Conservation (phyloP, 2,113 vertebrate species). For the Mobula birostris region DNA sequence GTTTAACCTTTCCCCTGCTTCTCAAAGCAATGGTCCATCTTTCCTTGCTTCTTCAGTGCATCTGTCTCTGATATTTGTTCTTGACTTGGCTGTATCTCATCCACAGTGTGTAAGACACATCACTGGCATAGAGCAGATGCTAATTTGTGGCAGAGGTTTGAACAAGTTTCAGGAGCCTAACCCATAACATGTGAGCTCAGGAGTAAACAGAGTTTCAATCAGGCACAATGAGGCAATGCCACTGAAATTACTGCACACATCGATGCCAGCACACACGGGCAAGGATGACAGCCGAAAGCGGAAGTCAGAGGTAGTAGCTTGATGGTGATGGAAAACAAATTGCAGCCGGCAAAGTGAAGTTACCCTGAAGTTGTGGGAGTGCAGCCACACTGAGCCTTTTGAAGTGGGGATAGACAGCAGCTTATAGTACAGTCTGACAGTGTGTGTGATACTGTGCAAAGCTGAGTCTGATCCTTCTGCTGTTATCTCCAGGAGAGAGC, state of each 20-base stretch:
- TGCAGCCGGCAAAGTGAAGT: neutral
- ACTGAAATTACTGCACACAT: neutral
- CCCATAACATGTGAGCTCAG: too few species aligned
- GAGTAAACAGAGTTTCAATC: neutral
- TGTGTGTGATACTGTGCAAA: conserved; percentile 34
- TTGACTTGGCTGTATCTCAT: neutral
- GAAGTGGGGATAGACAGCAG: neutral
- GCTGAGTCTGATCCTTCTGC: neutral
- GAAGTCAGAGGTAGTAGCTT: neutral
- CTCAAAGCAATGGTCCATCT: neutral
- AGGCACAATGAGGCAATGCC: neutral
- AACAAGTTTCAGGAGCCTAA: neutral
- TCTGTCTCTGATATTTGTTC: neutral
- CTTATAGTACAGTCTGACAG: neutral
- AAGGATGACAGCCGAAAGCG: neutral
- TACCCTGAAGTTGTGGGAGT: neutral
- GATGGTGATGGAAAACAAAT: neutral
- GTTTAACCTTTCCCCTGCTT: too few species aligned
- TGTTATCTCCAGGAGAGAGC: conserved; percentile 34
- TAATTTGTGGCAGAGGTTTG: too few species aligned
- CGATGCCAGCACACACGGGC: too few species aligned
- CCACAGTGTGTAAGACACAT: neutral
- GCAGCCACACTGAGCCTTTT: neutral
- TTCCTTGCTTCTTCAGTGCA: neutral
- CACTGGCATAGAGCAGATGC: neutral